Conservation (phyloP, 2,888 invertebrate genomes). For the Megalurothrips usitatus region DNA sequence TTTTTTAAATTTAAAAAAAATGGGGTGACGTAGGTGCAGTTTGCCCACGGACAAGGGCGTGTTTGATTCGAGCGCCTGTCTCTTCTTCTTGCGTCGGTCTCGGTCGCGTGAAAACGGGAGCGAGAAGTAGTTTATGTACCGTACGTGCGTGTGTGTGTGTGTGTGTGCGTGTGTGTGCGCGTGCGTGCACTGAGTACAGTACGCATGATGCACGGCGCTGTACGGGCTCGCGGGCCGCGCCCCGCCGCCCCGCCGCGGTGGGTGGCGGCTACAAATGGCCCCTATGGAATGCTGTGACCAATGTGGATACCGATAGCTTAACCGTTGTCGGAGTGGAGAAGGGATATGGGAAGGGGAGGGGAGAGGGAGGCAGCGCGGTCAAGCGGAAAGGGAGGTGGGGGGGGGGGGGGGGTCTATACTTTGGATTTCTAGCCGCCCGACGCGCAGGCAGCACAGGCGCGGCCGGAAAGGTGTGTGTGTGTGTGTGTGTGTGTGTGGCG, state of each 20-base stretch:
- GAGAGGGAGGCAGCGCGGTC: neutral
- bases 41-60: too few species aligned
- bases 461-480: too few species aligned
- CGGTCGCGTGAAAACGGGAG: neutral
- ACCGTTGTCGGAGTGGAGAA: neutral
- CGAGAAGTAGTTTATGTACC: neutral
- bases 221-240: neutral
- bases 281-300: neutral
- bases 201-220: neutral
- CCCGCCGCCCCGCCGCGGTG: neutral
- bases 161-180: neutral
- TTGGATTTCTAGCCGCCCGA: too few species aligned
- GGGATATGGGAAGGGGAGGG: neutral
- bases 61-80: too few species aligned
- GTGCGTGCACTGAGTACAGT: too few species aligned
- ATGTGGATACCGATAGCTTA: conserved; percentile 21
- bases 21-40: too few species aligned
- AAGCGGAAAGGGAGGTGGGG: too few species aligned
- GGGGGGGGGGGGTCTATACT: too few species aligned
- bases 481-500: too few species aligned
- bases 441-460: too few species aligned
- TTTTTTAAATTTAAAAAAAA: too few species aligned
- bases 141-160: neutral
- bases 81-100: too few species aligned
- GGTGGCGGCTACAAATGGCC: conserved; percentile 5